Conservation (phyloP, 2,888 invertebrate species). For the Rhamphomyia laevipes region DNA sequence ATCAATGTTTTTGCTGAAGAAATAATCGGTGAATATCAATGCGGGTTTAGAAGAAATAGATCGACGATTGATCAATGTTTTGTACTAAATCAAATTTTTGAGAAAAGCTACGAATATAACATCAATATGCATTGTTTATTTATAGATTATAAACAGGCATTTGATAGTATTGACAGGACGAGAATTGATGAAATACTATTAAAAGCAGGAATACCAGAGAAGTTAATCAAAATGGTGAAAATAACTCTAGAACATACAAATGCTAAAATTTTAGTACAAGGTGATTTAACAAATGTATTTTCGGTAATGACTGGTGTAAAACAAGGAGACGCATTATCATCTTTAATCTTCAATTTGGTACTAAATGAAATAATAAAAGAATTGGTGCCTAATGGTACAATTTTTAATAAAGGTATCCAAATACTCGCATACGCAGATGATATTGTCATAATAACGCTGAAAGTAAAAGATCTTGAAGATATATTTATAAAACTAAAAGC, state of each 20-base stretch:
- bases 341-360: not conserved
- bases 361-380: too few species aligned
- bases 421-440: too few species aligned
- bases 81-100: not conserved
- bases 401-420: too few species aligned
- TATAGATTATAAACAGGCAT: not conserved
- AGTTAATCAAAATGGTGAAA: not conserved
- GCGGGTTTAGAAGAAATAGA: not conserved
- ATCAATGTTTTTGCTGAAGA: too few species aligned
- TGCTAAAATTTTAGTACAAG: not conserved
- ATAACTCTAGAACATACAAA: not conserved
- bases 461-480: too few species aligned
- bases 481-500: too few species aligned
- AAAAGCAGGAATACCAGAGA: not conserved
- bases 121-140: not conserved
- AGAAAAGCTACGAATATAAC: not conserved
- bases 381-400: too few species aligned
- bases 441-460: too few species aligned
- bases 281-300: not conserved
- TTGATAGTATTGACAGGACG: not conserved
- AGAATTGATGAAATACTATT: not conserved
- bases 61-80: not conserved
- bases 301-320: not conserved
- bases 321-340: not conserved
- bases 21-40: not conserved